Evolutionary conservation across 2,888 invertebrate genomes (phyloP).

Genomic region (Colostygia pectinataria): DNA sequence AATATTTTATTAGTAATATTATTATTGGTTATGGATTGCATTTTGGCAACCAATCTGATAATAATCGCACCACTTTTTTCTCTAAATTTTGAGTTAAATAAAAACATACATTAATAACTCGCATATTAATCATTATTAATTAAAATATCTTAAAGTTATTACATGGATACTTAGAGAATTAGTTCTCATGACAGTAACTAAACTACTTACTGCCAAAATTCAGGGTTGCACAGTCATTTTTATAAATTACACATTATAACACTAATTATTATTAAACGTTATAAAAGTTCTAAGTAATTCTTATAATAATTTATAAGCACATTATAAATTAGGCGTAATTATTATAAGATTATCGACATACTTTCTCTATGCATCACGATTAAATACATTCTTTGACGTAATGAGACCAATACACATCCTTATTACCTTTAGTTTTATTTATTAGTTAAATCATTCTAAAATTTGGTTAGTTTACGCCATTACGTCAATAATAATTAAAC

Average conservation of each 20-base stretch:
- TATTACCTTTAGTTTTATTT: constrained; percentile 40
- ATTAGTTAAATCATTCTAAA: constrained; percentile 60
- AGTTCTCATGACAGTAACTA: constrained; percentile 6
- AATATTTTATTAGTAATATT: no score
- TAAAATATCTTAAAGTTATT: constrained; percentile 4
- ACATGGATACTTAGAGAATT: constrained; percentile 16
- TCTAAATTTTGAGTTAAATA: constrained; percentile 19
- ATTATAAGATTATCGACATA: constrained; percentile 27
- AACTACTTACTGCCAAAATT: constrained; percentile 24
- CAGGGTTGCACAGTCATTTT: constrained; percentile 25
- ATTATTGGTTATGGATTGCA: constrained; percentile 11
- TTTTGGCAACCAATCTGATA: constrained; percentile 13
- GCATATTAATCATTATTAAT: constrained; percentile 19
- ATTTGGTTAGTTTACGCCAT: constrained; percentile 71
- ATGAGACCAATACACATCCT: constrained; percentile 70
- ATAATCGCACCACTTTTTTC: constrained; percentile 15
- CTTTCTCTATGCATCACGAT: constrained; percentile 22
- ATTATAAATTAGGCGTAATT: constrained; percentile 29
- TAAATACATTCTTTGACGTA: constrained; percentile 72
- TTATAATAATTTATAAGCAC: constrained; percentile 28
- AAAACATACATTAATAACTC: constrained; percentile 18
- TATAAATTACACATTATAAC: constrained; percentile 21
- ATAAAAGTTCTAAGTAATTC: constrained; percentile 25
- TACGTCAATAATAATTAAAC: constrained; percentile 60
- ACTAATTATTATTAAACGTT: constrained; percentile 14